phyloP scores from a whole-genome alignment of 2,888 invertebrate genomes.

The Nesidiocoris tenuis region DNA sequence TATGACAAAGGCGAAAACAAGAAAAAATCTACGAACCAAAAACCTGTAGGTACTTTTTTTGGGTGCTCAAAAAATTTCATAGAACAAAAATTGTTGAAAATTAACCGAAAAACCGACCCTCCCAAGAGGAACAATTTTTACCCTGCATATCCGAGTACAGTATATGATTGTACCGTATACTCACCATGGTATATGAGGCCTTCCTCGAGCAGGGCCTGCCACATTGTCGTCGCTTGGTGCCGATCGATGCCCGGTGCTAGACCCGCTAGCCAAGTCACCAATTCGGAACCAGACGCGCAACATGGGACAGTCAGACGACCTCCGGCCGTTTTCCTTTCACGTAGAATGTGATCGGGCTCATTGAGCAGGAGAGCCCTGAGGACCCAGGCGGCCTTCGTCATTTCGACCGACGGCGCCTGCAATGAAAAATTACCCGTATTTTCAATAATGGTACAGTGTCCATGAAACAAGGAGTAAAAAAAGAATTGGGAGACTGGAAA shows the following conservation, averaged over 20 bases:
- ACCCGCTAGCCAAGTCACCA: conserved; percentile 76
- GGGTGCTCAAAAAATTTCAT: no score
- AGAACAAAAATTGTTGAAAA: no score
- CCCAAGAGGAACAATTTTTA: no score
- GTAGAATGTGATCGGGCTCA: conserved; percentile 63
- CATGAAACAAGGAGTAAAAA: no score
- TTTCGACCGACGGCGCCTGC: conserved; percentile 64
- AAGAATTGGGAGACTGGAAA: no score
- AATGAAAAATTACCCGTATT: conserved; percentile 15
- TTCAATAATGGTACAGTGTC: no score
- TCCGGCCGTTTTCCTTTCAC: conserved; percentile 64
- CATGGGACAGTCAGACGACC: conserved; percentile 63
- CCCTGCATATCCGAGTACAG: no score
- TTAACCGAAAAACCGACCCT: no score
- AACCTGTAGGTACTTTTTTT: no score
- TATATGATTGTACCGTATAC: no score
- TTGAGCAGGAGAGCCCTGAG: conserved; percentile 67
- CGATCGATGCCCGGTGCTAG: conserved; percentile 62
- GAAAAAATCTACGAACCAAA: no score
- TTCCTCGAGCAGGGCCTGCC: conserved; percentile 79
- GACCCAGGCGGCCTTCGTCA: conserved; percentile 69
- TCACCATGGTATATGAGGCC: conserved; percentile 74
- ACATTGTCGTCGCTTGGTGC: conserved; percentile 75
- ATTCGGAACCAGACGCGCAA: conserved; percentile 75
- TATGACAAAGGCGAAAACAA: no score